Conservation (phyloP, 1,140 invertebrate species). For the Globodera ellingtonae region DNA sequence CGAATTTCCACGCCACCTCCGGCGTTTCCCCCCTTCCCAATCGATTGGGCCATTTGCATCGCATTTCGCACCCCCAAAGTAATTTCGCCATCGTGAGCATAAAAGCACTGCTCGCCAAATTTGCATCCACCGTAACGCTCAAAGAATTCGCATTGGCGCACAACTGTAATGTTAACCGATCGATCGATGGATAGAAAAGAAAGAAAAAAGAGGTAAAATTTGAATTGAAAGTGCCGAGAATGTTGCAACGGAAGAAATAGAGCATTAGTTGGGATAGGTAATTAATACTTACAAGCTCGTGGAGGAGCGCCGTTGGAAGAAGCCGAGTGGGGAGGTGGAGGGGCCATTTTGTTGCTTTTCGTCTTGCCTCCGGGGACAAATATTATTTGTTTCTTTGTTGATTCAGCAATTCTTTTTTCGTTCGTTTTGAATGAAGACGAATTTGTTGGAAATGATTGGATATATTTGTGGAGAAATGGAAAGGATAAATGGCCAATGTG, state of each 20-base stretch:
- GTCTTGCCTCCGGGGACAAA: neutral
- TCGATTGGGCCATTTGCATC: slow-evolving; percentile 30
- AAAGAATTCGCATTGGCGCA: slow-evolving; percentile 24
- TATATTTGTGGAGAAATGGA: neutral
- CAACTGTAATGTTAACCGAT: slow-evolving; percentile 1
- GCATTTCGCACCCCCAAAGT: slow-evolving; percentile 26
- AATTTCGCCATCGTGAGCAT: slow-evolving; percentile 28
- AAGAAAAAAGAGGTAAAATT: neutral
- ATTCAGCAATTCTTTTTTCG: neutral
- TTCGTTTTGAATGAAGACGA: neutral
- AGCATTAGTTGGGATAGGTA: neutral
- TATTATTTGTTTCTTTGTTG: neutral
- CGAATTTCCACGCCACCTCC: slow-evolving; percentile 30
- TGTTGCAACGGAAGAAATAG: too few species aligned
- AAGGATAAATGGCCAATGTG: neutral
- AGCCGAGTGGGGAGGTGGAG: neutral
- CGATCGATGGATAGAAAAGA: neutral
- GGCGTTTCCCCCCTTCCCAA: slow-evolving; percentile 14
- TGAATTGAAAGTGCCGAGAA: neutral
- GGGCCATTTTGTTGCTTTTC: too few species aligned
- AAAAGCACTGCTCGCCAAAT: slow-evolving; percentile 27
- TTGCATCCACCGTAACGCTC: slow-evolving; percentile 25
- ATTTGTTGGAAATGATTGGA: neutral
- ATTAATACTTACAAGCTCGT: neutral
- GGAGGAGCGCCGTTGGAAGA: slow-evolving; percentile 8